phyloP scores from a whole-genome alignment of 1,140 invertebrate species.

The Magallana ariakensis region DNA sequence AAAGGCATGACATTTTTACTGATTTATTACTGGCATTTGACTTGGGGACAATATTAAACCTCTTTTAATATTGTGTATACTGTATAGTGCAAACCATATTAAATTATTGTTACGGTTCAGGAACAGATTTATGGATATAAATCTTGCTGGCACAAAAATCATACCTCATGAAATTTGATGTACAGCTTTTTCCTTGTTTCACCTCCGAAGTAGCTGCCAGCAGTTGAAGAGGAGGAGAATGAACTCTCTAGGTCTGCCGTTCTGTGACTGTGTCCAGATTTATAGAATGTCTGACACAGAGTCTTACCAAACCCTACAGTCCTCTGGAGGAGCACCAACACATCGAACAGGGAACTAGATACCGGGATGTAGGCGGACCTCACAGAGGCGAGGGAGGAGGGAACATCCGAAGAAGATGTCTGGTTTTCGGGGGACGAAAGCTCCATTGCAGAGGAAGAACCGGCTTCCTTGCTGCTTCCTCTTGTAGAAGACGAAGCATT shows the following conservation, averaged over 20 bases:
- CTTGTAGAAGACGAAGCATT: not conserved
- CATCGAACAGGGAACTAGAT: constrained; percentile 70
- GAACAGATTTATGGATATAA: too few species aligned
- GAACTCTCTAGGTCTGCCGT: constrained; percentile 23
- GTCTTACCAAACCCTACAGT: constrained; percentile 63
- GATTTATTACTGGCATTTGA: too few species aligned
- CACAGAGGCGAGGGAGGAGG: not conserved
- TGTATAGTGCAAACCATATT: too few species aligned
- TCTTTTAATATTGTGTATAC: too few species aligned
- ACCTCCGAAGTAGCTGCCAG: not conserved
- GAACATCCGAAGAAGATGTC: not conserved
- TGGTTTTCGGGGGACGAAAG: not conserved
- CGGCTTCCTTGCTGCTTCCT: not conserved
- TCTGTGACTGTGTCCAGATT: not conserved
- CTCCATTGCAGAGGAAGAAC: not conserved
- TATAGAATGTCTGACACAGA: constrained; percentile 63
- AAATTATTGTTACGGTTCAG: too few species aligned
- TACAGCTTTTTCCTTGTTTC: constrained; percentile 52
- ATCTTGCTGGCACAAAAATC: too few species aligned
- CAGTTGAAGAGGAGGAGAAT: not conserved
- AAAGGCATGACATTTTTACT: too few species aligned
- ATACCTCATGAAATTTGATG: constrained; percentile 55
- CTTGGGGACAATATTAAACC: too few species aligned
- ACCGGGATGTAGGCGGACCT: constrained; percentile 57
- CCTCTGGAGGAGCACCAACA: constrained; percentile 71